phyloP scores from a whole-genome alignment of 2,113 vertebrate species.

The Prionailurus bengalensis region DNA sequence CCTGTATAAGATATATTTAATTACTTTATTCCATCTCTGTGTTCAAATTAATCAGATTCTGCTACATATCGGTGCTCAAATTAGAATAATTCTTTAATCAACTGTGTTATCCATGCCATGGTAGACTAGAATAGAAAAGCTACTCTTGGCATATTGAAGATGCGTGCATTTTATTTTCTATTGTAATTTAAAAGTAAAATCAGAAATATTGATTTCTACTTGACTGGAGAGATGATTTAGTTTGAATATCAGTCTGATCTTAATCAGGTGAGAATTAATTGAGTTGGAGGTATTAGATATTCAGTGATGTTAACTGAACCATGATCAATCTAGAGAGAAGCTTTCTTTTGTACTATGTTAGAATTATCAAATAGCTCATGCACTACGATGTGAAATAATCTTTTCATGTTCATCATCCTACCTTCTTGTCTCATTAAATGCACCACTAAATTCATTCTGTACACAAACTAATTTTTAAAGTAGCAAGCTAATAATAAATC shows the following conservation, averaged over 20 bases:
- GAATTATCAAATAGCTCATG: constrained; percentile 89
- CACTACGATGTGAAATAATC: constrained; percentile 83
- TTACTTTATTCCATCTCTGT: constrained; percentile 88
- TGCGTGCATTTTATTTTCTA: constrained; percentile 89
- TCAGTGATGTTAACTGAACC: constrained; percentile 94
- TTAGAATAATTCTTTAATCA: constrained; percentile 93
- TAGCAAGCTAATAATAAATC: constrained; percentile 88
- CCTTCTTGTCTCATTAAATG: constrained; percentile 88
- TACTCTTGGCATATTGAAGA: constrained; percentile 86
- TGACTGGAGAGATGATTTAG: constrained; percentile 95
- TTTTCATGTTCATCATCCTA: constrained; percentile 86
- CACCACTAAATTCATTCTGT: constrained; percentile 83
- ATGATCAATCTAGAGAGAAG: constrained; percentile 91
- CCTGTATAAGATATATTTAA: constrained; percentile 89
- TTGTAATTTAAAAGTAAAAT: constrained; percentile 98
- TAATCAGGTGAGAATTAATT: constrained; percentile 97
- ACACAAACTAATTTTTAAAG: constrained; percentile 84
- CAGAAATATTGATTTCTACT: constrained; percentile 95
- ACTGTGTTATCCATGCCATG: constrained; percentile 88
- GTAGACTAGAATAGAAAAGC: constrained; percentile 88
- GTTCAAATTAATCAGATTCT: constrained; percentile 90
- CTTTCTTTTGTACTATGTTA: constrained; percentile 89
- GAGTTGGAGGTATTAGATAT: constrained; percentile 95
- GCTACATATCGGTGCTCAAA: constrained; percentile 89
- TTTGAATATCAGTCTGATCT: constrained; percentile 93